phyloP scores from a whole-genome alignment of 2,888 invertebrate genomes.

The Leptopilina syphax region DNA sequence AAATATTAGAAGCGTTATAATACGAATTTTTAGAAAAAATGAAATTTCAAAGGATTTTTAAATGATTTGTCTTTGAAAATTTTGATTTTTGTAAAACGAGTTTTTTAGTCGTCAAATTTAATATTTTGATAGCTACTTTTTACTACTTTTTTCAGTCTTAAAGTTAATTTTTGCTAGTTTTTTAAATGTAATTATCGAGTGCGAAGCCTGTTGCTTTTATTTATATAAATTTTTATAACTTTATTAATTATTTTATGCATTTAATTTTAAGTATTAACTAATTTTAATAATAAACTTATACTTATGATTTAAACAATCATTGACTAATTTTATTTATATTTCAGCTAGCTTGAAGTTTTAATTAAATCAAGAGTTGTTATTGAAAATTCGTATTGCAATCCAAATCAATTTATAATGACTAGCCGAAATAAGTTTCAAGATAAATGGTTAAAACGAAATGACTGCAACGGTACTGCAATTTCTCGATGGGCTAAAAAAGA shows the following conservation, averaged over 20 bases:
- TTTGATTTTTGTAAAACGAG: too few species aligned
- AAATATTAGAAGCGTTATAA: too few species aligned
- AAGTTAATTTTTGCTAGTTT: too few species aligned
- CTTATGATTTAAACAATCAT: neutral
- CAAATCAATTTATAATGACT: neutral
- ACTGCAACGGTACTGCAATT: neutral
- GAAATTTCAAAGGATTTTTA: too few species aligned
- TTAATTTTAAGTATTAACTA: neutral
- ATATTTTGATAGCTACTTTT: too few species aligned
- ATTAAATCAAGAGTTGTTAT: neutral
- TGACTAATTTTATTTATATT: neutral
- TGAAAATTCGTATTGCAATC: neutral
- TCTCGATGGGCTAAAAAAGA: neutral
- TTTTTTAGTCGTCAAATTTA: too few species aligned
- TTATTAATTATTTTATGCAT: neutral
- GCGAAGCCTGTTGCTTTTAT: too few species aligned
- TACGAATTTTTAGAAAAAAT: too few species aligned
- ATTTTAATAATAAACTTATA: neutral
- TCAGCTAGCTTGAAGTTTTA: neutral
- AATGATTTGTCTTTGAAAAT: too few species aligned
- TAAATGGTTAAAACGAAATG: neutral
- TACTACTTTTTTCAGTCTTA: too few species aligned
- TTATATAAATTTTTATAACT: too few species aligned
- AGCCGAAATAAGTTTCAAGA: neutral
- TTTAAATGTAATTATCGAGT: too few species aligned